Evolutionary conservation across 2,113 vertebrate genomes (phyloP), one percentile per base, ranked within the genome.

Genomic region (Pogonocichla stellata): DNA sequence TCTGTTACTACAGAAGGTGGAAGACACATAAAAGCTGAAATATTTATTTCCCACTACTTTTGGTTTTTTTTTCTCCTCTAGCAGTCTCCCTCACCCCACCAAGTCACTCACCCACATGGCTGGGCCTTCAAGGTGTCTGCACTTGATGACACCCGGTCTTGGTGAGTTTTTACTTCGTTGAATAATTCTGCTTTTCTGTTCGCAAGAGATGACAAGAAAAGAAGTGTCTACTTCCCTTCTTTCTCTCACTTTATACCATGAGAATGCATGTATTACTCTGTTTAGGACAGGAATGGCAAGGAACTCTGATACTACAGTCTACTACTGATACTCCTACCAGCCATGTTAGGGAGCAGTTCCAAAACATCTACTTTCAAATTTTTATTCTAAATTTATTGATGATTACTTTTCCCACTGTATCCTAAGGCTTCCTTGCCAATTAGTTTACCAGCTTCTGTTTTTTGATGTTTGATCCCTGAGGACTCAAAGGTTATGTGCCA

Each of bases 91-190:
- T 65, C 28, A 9, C 4, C 14, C 47, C 19, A 17, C 12, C 14
- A n/a, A 65, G 12, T 45, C 36, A 78, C 4, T 18, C 33, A 57
- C 8, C 3, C 5, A 61, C 14, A 6, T 1, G 10, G 48, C 0
- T 56, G n/a, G 26, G 50, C 43, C 40, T 84, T 84, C 80, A 67
- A 67, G 15, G 15, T 12, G 9, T 69, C 31, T 64, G 45, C 12
- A 20, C 8, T 50, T 66, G 57, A 66, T 29, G 14, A 24, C 29
- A 81, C 3, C 8, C 34, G 71, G 7, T 60, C 53, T 62, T 2
- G 5, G 4, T 24, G n/a, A 90, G 10, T 14, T 84, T 91, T 67
- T 19, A 42, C 12, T 29, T 42, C 34, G 38, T 2, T 66, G 47
- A 64, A 42, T 58, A 67, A 42, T 56, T 88, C 38, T n/a, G 43